Evolutionary conservation across 2,113 vertebrate genomes (phyloP), one percentile per base, ranked within the genome.

Genomic region (Oncorhynchus kisutch): DNA sequence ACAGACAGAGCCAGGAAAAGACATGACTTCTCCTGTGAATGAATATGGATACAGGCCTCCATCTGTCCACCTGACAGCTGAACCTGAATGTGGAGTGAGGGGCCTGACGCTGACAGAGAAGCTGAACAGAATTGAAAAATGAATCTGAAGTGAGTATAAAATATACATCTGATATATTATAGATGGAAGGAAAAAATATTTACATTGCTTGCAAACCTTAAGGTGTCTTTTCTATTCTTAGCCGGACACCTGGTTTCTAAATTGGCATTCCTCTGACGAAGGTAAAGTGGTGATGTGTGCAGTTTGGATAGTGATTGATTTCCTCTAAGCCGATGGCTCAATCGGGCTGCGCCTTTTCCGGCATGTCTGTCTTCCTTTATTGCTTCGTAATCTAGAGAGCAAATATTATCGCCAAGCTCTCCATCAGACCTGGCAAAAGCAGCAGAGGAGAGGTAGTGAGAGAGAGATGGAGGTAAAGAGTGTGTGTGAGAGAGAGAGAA

Each of bases 11-110:
- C 49, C 27, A 5, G 45, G 84, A 77, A 79, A 88, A 88, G 83
- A 86, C 82, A 71, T 24, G 84, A 85, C 80, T 67, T 82, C 76
- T 85, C 78, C 82, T 39, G 78, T 76, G 80, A 84, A 90, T 91
- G 79, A 90, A 92, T 91, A 90, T 89, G 87, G 81, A 89, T 88
- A 82, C 75, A 57, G 73, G 67, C 48, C 57, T 87, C 88, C 88
- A 83, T 87, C 85, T 80, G 83, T 89, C 88, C 83, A 84, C 88
- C 87, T 77, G 60, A 81, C 79, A 79, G 74, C 87, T 74, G 79
- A 70, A 76, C 22, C 54, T 25, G 78, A 83, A 72, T 34, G 73
- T 74, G 84, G 86, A 83, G 71, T 86, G 86, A 83, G 71, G 62
- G 72, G 62, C 24, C 24, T 59, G 51, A 54, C 3, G 4, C 51